Conservation (phyloP, 2,888 invertebrate species). For the Himalopsyche tibetana region DNA sequence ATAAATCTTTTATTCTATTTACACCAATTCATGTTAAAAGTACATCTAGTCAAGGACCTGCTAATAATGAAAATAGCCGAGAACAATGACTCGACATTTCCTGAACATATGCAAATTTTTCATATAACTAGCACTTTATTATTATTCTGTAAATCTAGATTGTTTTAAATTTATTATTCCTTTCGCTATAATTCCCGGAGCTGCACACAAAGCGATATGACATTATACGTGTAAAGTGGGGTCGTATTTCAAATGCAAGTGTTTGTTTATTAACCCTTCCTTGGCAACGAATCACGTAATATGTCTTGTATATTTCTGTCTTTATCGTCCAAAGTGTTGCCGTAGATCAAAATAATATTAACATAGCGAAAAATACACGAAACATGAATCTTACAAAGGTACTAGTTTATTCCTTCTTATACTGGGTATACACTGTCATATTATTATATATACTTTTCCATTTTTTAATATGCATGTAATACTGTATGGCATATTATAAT, state of each 20-base stretch:
- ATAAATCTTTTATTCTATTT: constrained; percentile 36
- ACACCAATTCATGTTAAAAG: constrained; percentile 20
- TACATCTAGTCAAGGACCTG: constrained; percentile 37
- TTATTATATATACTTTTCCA: too few relatives aligned
- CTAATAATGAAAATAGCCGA: constrained; percentile 7
- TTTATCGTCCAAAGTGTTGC: constrained; percentile 4
- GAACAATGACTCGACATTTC: constrained; percentile 20
- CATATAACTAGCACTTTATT: constrained; percentile 1
- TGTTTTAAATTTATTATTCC: constrained; percentile 35
- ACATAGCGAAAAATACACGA: too few relatives aligned
- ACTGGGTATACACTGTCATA: too few relatives aligned
- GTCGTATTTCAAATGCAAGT: constrained; percentile 16
- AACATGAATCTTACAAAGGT: too few relatives aligned
- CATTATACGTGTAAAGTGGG: constrained; percentile 13
- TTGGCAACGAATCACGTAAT: constrained; percentile 30
- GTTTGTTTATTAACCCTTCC: constrained; percentile 36
- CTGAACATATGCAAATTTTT: constrained; percentile 31
- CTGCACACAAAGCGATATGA: constrained; percentile 38
- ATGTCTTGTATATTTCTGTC: constrained; percentile 17
- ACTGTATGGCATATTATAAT: too few relatives aligned
- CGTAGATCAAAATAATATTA: not conserved
- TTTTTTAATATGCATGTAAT: too few relatives aligned
- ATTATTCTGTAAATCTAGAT: constrained; percentile 28
- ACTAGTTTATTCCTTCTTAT: too few relatives aligned
- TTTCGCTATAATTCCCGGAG: not conserved